A percentile compares a stretch with the other conserved stretches of the same genome.
phyloP scores from a whole-genome alignment of 2,888 invertebrate species.

The Agonum fuliginosum region DNA sequence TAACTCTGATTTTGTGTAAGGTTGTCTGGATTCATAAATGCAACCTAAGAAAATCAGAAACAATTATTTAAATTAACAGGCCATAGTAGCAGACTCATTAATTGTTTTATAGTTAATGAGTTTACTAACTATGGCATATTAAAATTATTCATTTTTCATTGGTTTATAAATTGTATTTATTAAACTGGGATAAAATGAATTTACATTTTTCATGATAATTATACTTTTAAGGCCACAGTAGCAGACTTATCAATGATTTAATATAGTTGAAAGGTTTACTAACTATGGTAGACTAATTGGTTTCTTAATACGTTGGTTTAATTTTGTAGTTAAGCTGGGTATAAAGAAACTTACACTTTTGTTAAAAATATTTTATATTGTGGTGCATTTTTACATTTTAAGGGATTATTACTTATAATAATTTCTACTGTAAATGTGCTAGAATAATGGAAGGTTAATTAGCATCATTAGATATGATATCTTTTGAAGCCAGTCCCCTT shows the following conservation, averaged over 20 bases:
- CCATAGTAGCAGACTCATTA: slow-evolving; percentile 17
- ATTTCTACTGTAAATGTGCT: neutral
- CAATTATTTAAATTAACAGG: neutral
- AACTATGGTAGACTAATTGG: slow-evolving; percentile 35
- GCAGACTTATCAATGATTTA: slow-evolving; percentile 33
- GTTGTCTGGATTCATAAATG: neutral
- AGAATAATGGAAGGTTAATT: slow-evolving; percentile 17
- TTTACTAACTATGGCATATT: slow-evolving; percentile 18
- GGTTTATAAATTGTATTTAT: neutral
- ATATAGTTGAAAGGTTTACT: slow-evolving; percentile 39
- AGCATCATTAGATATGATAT: slow-evolving; percentile 8
- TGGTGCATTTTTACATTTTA: neutral
- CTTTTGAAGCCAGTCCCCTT: slow-evolving; percentile 15
- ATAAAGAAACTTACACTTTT: neutral
- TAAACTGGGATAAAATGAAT: slow-evolving; percentile 1
- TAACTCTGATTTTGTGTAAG: slow-evolving; percentile 56
- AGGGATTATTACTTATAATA: slow-evolving; percentile 7
- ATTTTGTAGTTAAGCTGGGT: slow-evolving; percentile 37
- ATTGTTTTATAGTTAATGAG: neutral
- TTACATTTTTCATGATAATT: slow-evolving; percentile 18
- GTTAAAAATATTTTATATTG: neutral
- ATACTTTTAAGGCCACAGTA: neutral
- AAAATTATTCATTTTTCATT: neutral
- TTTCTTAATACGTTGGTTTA: slow-evolving; percentile 22
- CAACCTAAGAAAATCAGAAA: slow-evolving; percentile 41